These are phyloP conservation scores for Mayetiola destructor DNA, from an alignment of 2,888 invertebrate species.

Conservation along the genomic window DNA sequence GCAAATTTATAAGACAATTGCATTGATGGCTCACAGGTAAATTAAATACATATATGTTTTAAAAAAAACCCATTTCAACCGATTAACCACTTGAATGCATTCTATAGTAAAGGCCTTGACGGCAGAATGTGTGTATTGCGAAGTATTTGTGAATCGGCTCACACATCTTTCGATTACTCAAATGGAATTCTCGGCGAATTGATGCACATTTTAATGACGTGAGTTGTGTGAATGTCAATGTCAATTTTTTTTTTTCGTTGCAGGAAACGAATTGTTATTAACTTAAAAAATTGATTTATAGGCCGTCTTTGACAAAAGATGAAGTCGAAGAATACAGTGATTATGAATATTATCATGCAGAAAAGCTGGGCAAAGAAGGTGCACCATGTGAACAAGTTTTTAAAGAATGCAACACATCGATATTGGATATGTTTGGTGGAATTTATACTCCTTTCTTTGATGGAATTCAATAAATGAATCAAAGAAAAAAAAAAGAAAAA, in stretches of 20 bases:
- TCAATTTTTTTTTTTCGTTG: not conserved
- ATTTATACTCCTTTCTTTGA: constrained; percentile 14
- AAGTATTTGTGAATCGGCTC: constrained; percentile 61
- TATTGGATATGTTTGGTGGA: constrained; percentile 27
- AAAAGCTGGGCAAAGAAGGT: constrained; percentile 44
- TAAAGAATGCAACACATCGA: constrained; percentile 26
- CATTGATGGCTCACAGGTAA: constrained; percentile 43
- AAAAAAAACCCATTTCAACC: not conserved
- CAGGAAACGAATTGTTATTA: not conserved
- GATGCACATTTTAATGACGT: constrained; percentile 50
- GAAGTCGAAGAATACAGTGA: constrained; percentile 47
- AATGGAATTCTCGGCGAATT: constrained; percentile 61
- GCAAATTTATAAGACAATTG: constrained; percentile 50
- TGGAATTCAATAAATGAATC: not conserved
- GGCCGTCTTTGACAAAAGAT: constrained; percentile 59
- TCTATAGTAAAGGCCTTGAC: constrained; percentile 46
- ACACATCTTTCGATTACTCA: constrained; percentile 48
- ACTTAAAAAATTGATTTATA: constrained; percentile 26
- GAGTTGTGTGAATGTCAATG: no score
- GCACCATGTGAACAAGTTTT: constrained; percentile 28
- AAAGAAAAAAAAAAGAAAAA: not conserved
- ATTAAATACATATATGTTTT: not conserved
- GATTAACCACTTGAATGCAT: constrained; percentile 10
- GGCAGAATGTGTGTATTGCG: constrained; percentile 57
- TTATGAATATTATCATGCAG: constrained; percentile 60